phyloP scores from a whole-genome alignment of 2,113 vertebrate species.

The Chaenocephalus aceratus region DNA sequence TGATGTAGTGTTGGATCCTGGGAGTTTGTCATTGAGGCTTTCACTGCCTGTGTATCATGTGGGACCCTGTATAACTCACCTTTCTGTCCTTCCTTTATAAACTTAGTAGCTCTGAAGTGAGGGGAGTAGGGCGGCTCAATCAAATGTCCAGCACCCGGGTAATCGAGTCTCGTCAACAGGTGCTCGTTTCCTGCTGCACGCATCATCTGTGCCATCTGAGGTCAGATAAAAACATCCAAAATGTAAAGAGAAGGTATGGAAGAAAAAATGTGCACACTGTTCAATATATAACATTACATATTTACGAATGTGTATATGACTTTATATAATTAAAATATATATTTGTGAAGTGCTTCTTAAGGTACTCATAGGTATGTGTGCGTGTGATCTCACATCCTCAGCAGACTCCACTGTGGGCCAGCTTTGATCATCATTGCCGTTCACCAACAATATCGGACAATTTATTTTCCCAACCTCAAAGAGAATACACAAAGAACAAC shows the following conservation, averaged over 20 bases:
- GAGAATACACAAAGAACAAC: not conserved
- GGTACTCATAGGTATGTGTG: slow-evolving; percentile 3
- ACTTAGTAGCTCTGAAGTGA: slow-evolving; percentile 71
- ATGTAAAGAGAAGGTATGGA: too few relatives aligned
- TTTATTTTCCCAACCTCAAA: slow-evolving; percentile 76
- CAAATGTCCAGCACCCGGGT: slow-evolving; percentile 79
- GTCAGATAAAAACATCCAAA: not conserved
- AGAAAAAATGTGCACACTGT: too few relatives aligned
- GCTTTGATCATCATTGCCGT: slow-evolving; percentile 81
- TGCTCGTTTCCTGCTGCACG: slow-evolving; percentile 71
- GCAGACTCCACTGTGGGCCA: slow-evolving; percentile 66
- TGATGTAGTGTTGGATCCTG: too few relatives aligned
- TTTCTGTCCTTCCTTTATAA: slow-evolving; percentile 16
- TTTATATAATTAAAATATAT: too few relatives aligned
- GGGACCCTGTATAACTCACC: slow-evolving; percentile 11
- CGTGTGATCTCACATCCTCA: slow-evolving; percentile 59
- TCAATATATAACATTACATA: too few relatives aligned
- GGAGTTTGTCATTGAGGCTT: too few relatives aligned
- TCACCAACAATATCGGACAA: slow-evolving; percentile 80
- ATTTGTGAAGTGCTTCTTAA: too few relatives aligned
- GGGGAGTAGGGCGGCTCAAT: slow-evolving; percentile 83
- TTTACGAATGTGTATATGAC: too few relatives aligned
- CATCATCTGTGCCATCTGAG: slow-evolving; percentile 74
- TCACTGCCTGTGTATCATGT: too few relatives aligned
- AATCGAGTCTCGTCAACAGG: slow-evolving; percentile 69